phyloP scores from a whole-genome alignment of 1,140 invertebrate genomes.

The Drosophila tropicalis region DNA sequence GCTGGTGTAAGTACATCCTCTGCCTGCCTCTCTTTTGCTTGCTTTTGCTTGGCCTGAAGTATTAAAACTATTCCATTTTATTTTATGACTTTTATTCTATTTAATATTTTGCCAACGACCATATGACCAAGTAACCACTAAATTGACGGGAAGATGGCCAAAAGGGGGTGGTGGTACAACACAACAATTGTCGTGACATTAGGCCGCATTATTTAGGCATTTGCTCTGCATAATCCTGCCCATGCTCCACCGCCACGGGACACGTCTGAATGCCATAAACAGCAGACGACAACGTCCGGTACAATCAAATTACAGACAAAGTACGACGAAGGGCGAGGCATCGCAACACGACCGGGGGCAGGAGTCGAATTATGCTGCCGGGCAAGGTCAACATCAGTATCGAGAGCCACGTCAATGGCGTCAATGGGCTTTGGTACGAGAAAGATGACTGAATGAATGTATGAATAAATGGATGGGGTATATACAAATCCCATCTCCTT shows the following conservation, averaged over 20 bases:
- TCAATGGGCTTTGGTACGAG: background rate
- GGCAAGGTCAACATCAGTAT: background rate
- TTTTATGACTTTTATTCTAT: slow-evolving; percentile 13
- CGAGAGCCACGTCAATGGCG: background rate
- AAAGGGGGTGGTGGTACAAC: background rate
- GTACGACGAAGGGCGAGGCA: slow-evolving; percentile 7
- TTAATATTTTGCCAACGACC: slow-evolving; percentile 9
- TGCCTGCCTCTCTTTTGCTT: background rate
- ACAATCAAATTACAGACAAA: slow-evolving; percentile 47
- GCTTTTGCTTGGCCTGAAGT: background rate
- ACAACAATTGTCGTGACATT: slow-evolving; percentile 36
- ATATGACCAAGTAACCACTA: slow-evolving; percentile 5
- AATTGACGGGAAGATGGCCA: background rate
- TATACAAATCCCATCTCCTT: background rate
- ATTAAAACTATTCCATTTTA: slow-evolving; percentile 14
- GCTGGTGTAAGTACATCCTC: slow-evolving; percentile 1
- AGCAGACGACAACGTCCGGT: slow-evolving; percentile 36
- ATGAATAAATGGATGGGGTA: too few species aligned
- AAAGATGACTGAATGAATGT: background rate
- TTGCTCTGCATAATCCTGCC: slow-evolving; percentile 59
- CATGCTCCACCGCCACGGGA: slow-evolving; percentile 13
- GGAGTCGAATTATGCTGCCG: slow-evolving; percentile 9
- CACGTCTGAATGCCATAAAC: slow-evolving; percentile 31
- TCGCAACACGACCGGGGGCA: too few species aligned
- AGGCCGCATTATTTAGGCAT: slow-evolving; percentile 64